Conservation (phyloP, 2,888 invertebrate species). For the Lissocephala sabroskyi region DNA sequence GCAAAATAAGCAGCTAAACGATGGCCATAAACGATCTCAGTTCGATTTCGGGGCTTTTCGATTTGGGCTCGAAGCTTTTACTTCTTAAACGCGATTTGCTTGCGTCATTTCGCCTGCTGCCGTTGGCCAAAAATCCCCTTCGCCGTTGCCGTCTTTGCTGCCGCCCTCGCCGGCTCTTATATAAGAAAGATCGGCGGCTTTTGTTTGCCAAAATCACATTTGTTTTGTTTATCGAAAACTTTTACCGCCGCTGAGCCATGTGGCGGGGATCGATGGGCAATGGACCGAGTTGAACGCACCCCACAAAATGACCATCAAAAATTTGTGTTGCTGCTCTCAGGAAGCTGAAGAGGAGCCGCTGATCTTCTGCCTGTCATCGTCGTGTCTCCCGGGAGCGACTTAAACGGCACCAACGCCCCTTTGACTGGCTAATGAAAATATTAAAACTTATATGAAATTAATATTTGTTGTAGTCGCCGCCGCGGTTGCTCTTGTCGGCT, state of each 20-base stretch:
- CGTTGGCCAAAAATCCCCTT: constrained; percentile 40
- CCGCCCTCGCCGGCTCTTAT: no score
- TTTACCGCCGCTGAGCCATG: background rate
- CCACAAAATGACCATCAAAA: constrained; percentile 34
- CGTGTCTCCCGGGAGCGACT: constrained; percentile 17
- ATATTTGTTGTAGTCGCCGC: constrained; percentile 36
- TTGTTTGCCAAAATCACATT: constrained; percentile 4
- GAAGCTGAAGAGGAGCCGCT: constrained; percentile 18
- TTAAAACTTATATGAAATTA: constrained; percentile 55
- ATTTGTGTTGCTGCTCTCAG: constrained; percentile 18
- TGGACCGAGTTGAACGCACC: constrained; percentile 27
- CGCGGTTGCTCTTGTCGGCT: no score
- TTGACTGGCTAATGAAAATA: constrained; percentile 50
- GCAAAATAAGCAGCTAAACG: constrained; percentile 13
- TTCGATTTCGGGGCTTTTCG: constrained; percentile 16
- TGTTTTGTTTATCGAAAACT: background rate
- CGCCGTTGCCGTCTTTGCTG: no score
- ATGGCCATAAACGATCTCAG: constrained; percentile 31
- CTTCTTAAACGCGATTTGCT: constrained; percentile 16
- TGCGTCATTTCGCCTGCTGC: constrained; percentile 38
- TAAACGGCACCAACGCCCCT: background rate
- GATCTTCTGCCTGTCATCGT: no score
- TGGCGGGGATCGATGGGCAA: background rate
- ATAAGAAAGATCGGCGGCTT: constrained; percentile 1
- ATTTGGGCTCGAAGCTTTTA: constrained; percentile 12